Percentiles rank a stretch among this genome's conserved stretches.
These are phyloP conservation scores for Haemorhous mexicanus DNA, from an alignment of 2,113 vertebrate genomes.

Conservation along the genomic window DNA sequence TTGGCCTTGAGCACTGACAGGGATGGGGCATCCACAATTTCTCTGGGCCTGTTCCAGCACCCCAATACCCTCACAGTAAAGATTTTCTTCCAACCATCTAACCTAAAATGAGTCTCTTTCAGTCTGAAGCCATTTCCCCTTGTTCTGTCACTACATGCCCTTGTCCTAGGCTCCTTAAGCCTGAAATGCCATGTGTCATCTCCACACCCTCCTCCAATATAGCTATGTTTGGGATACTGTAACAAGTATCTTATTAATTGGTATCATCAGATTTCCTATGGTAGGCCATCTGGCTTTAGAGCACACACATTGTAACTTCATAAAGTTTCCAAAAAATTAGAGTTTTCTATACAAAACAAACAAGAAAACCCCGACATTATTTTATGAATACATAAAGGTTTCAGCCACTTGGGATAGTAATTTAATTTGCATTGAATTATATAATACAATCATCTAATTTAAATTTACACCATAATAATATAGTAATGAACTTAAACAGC, in stretches of 20 bases:
- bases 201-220: rapidly evolving
- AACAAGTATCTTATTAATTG: not conserved
- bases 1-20: not conserved
- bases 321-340: not conserved
- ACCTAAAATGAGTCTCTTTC: not conserved
- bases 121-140: not conserved
- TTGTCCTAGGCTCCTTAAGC: not conserved
- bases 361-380: not conserved
- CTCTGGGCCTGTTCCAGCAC: not conserved
- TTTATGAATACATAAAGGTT: not conserved
- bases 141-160: not conserved
- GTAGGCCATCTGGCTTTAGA: not conserved
- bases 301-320: not conserved
- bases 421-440: not conserved
- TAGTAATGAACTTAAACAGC: not conserved
- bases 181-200: not conserved
- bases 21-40: not conserved
- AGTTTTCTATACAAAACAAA: not conserved
- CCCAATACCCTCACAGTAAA: not conserved
- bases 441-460: not conserved
- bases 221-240: not conserved
- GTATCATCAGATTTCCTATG: not conserved
- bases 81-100: not conserved
- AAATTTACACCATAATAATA: not conserved
- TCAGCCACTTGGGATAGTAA: not conserved